Evolutionary conservation across 2,797 vertebrate species (phyloP).

Genomic region (Myotis myotis): DNA sequence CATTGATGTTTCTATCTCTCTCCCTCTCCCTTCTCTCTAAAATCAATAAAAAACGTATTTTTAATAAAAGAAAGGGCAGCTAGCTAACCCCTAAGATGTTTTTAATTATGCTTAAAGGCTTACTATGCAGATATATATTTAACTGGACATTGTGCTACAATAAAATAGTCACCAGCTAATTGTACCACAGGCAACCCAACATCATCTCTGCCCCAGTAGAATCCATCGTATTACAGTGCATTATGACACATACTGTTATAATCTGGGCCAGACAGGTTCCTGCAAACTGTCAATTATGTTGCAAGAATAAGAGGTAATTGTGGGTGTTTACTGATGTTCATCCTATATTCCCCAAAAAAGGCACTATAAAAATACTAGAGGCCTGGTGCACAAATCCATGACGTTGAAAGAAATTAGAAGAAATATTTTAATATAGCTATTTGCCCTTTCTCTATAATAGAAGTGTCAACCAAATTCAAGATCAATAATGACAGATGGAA

Average conservation of each 20-base stretch:
- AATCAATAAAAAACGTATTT: no score
- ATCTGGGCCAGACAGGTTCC: neutral
- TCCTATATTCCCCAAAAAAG: neutral
- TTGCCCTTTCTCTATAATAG: no score
- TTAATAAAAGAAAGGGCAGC: neutral
- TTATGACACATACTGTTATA: neutral
- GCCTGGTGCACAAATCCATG: no score
- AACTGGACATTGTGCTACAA: neutral
- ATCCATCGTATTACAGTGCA: neutral
- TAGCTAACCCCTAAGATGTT: neutral
- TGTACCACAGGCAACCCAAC: neutral
- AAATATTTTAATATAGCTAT: no score
- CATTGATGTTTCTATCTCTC: no score
- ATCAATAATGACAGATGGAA: no score
- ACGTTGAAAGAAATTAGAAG: no score
- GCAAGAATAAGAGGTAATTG: neutral
- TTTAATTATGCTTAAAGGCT: conserved; percentile 4
- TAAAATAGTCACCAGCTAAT: conserved; percentile 5
- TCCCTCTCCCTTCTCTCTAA: no score
- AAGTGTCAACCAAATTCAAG: no score
- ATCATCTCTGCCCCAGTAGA: neutral
- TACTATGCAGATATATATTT: neutral
- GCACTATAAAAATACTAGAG: neutral
- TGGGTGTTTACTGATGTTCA: neutral
- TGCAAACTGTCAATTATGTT: neutral